phyloP scores from a whole-genome alignment of 2,888 invertebrate species.

The Eutolmus rufibarbis region DNA sequence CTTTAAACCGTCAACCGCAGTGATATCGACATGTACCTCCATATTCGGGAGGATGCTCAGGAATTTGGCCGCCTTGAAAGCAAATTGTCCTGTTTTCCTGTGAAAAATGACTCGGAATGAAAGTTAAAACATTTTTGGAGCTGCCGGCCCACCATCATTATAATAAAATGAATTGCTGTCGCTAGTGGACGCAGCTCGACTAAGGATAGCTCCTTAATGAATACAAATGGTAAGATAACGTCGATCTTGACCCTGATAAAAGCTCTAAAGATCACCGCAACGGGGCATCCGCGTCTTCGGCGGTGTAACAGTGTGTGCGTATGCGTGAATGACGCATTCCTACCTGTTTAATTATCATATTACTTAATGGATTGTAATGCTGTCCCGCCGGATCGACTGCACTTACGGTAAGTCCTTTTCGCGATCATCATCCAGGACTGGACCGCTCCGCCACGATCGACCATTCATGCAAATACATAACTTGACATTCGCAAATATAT shows the following conservation, averaged over 20 bases:
- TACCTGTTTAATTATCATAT: constrained; percentile 27
- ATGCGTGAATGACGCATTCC: not conserved
- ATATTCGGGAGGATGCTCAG: not conserved
- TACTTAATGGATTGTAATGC: not conserved
- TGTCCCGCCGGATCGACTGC: not conserved
- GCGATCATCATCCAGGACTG: not conserved
- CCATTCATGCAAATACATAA: constrained; percentile 10
- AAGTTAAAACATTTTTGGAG: constrained; percentile 3
- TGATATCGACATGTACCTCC: not conserved
- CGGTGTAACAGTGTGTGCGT: not conserved
- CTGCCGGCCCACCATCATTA: not conserved
- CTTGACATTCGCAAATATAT: not conserved
- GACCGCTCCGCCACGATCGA: not conserved
- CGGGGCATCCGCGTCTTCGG: not conserved
- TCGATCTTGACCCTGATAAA: constrained; percentile 7
- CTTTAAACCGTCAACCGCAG: not conserved
- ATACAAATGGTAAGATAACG: not conserved
- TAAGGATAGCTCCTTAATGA: constrained; percentile 11
- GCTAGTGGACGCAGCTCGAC: not conserved
- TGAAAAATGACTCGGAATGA: constrained; percentile 8
- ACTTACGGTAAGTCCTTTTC: constrained; percentile 3
- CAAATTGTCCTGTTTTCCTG: not conserved
- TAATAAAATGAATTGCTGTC: constrained; percentile 7
- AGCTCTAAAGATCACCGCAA: constrained; percentile 1
- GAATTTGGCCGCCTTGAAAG: not conserved